Evolutionary conservation across 2,888 invertebrate genomes (phyloP), one percentile per base, ranked within the genome.

Genomic region (Drosophila buzzatii): DNA sequence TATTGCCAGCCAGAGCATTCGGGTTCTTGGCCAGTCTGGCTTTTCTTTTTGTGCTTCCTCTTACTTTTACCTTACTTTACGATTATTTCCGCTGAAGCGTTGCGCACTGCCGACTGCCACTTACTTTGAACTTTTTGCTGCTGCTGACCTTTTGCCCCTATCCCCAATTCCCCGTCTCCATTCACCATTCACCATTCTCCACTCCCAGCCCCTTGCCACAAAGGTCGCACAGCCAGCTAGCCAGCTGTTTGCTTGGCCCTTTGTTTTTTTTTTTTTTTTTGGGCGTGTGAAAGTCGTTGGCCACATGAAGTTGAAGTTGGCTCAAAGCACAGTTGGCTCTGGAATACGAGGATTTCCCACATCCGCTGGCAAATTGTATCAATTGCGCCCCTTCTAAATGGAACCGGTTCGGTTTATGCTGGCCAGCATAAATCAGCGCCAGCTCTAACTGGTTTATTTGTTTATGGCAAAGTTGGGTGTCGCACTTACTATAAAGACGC

Each of bases 11-110:
- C 73, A 63, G 56, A 64, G 57, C 37, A 53, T 39, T 77, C 63
- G 62, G 59, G 60, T 10, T 49, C 49, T 49, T 53, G 71, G 73
- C 10, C 37, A 39, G 23, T 4, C 39, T 14, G 31, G 41, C 62
- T 61, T 41, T 55, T 8, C 37, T 41, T 55, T 8, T 23, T 9
- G n/a, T 55, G 51, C 67, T 55, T 41, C 64, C 52, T 55, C 60
- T 74, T 55, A 41, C 41, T 55, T 41, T 41, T 82, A 82, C 81
- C 88, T 85, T 74, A 86, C 81, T 86, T 89, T 82, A 86, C 89
- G 86, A 86, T 89, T 86, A 87, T 86, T 86, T 86, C 86, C 86
- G 86, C 89, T 76, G 85, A 87, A 81, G 73, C 79, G 87, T 80
- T 84, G 85, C 83, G 85, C 85, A 70, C 80, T 73, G 76, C 66